Conservation (phyloP, 2,888 invertebrate species). For the Eristalis intricaria region DNA sequence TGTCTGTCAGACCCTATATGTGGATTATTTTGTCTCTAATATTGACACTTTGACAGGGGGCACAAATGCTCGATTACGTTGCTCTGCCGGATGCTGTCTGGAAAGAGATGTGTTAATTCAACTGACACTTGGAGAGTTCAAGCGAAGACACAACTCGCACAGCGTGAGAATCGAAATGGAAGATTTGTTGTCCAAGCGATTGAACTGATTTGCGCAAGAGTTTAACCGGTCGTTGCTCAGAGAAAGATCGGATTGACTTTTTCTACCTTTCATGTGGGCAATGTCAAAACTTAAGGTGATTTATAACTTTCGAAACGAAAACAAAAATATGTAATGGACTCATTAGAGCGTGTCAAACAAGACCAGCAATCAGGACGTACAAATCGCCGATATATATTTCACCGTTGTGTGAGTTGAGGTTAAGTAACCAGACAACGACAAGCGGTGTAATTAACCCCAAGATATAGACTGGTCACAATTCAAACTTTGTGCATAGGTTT, state of each 20-base stretch:
- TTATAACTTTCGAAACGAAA: slow-evolving; percentile 29
- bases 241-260: too few relatives aligned
- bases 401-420: neutral
- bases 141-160: neutral
- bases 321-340: slow-evolving; percentile 14
- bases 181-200: neutral
- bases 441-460: neutral
- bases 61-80: neutral
- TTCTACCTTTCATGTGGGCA: too few relatives aligned
- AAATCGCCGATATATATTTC: slow-evolving; percentile 25
- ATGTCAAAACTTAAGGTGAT: neutral
- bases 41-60: slow-evolving; percentile 42
- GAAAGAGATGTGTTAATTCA: neutral
- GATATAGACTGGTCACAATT: neutral
- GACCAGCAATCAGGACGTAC: slow-evolving; percentile 33
- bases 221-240: too few relatives aligned
- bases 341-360: slow-evolving; percentile 50
- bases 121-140: neutral
- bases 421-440: neutral
- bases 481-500: neutral
- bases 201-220: too few relatives aligned
- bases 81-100: neutral
- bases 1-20: slow-evolving; percentile 16
- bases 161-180: neutral
- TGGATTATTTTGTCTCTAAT: slow-evolving; percentile 22